These are phyloP conservation scores for Atethmia centrago DNA, from an alignment of 2,888 invertebrate genomes.

Conservation along the genomic window DNA sequence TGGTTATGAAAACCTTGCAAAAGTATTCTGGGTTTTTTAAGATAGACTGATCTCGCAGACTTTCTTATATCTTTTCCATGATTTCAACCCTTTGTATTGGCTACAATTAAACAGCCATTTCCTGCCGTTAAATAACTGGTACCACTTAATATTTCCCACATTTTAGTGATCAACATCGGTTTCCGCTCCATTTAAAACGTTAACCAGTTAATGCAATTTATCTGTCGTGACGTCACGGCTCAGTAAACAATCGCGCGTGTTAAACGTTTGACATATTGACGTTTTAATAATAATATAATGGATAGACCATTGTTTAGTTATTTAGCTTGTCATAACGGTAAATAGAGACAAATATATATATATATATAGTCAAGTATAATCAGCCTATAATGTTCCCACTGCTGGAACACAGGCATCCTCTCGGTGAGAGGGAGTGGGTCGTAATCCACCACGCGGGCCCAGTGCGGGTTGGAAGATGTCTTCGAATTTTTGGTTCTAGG, in stretches of 20 bases:
- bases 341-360: background rate
- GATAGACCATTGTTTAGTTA: constrained; percentile 14
- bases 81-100: background rate
- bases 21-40: background rate
- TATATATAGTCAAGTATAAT: too few species aligned
- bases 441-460: too few species aligned
- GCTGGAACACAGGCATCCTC: too few species aligned
- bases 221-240: constrained; percentile 31
- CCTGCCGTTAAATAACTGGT: constrained; percentile 21
- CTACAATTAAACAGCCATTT: constrained; percentile 5
- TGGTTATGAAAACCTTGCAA: background rate
- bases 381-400: too few species aligned
- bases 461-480: too few species aligned
- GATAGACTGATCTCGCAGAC: background rate
- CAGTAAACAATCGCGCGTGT: constrained; percentile 19
- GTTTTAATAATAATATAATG: constrained; percentile 31
- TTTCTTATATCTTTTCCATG: background rate
- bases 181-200: constrained; percentile 42
- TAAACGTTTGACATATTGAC: constrained; percentile 47
- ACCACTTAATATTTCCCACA: constrained; percentile 39
- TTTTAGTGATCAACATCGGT: constrained; percentile 40
- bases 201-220: constrained; percentile 20
- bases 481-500: too few species aligned
- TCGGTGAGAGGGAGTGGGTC: too few species aligned
- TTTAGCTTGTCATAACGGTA: constrained; percentile 7